These are phyloP conservation scores for Diarsia rubi DNA, from an alignment of 2,888 invertebrate genomes.

Conservation along the genomic window DNA sequence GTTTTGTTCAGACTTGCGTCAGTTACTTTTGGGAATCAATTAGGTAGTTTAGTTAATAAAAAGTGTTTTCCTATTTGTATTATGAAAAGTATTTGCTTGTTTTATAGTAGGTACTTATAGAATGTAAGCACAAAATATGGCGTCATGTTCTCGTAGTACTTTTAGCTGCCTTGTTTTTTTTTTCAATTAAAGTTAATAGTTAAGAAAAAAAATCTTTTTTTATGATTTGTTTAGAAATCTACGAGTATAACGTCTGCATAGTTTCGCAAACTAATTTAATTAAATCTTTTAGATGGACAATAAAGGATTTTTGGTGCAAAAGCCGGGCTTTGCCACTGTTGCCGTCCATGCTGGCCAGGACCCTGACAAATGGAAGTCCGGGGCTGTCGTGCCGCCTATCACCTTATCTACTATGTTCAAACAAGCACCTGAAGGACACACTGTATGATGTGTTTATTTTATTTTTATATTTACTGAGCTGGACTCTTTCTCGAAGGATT, in stretches of 20 bases:
- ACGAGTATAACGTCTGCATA: background rate
- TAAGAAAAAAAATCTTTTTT: too few relatives aligned
- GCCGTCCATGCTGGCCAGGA: slow-evolving; percentile 36
- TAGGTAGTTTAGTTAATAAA: background rate
- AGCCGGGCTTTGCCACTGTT: slow-evolving; percentile 26
- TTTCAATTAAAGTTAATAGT: too few relatives aligned
- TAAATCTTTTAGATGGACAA: slow-evolving; percentile 33
- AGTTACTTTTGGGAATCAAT: background rate
- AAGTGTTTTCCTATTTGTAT: background rate
- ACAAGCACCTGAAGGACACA: slow-evolving; percentile 29
- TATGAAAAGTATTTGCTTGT: background rate
- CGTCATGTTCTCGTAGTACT: background rate
- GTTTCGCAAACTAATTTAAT: background rate
- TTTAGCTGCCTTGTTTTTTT: too few relatives aligned
- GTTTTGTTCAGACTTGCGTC: background rate
- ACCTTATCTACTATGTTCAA: slow-evolving; percentile 38
- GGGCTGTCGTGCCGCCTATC: slow-evolving; percentile 36
- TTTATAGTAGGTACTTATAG: background rate
- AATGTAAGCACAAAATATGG: background rate
- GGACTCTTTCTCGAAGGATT: too few relatives aligned
- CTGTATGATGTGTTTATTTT: slow-evolving; percentile 13
- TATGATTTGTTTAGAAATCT: background rate
- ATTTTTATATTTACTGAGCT: background rate
- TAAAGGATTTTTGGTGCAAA: slow-evolving; percentile 23
- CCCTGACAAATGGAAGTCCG: slow-evolving; percentile 33